These are phyloP conservation scores for Pimpla rufipes DNA, from an alignment of 2,888 invertebrate genomes.

Conservation along the genomic window DNA sequence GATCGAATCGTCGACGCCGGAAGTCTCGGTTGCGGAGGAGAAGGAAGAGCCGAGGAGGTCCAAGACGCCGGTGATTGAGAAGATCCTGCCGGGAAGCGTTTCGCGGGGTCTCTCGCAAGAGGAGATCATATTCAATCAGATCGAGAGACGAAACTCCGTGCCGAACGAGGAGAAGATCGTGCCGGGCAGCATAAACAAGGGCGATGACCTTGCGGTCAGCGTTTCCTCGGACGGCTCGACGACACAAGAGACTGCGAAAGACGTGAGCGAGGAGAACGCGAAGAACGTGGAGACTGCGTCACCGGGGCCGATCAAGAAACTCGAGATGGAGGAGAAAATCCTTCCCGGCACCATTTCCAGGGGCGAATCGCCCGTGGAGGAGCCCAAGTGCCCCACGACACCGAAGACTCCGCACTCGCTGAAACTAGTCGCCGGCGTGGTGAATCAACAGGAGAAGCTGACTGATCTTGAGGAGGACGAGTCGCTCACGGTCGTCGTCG, in stretches of 20 bases:
- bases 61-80: constrained; percentile 51
- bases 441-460: constrained; percentile 64
- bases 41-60: constrained; percentile 3
- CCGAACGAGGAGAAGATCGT: constrained; percentile 69
- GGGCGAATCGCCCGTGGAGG: constrained; percentile 26
- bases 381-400: constrained; percentile 55
- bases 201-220: constrained; percentile 31
- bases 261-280: no score
- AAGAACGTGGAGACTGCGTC: not conserved
- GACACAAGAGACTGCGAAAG: not conserved
- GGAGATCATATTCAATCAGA: constrained; percentile 21
- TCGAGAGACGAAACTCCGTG: constrained; percentile 43
- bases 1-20: not conserved
- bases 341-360: constrained; percentile 57
- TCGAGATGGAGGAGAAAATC: constrained; percentile 59
- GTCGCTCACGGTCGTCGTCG: constrained; percentile 48
- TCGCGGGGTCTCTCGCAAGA: constrained; percentile 59
- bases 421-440: constrained; percentile 71
- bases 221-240: not conserved
- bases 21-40: not conserved
- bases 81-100: constrained; percentile 56
- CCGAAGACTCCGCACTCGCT: constrained; percentile 72
- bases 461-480: constrained; percentile 56
- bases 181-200: constrained; percentile 66
- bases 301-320: constrained; percentile 12